These are phyloP conservation scores for Pachycephus smyrnensis DNA, from an alignment of 2,888 invertebrate genomes.

Conservation along the genomic window DNA sequence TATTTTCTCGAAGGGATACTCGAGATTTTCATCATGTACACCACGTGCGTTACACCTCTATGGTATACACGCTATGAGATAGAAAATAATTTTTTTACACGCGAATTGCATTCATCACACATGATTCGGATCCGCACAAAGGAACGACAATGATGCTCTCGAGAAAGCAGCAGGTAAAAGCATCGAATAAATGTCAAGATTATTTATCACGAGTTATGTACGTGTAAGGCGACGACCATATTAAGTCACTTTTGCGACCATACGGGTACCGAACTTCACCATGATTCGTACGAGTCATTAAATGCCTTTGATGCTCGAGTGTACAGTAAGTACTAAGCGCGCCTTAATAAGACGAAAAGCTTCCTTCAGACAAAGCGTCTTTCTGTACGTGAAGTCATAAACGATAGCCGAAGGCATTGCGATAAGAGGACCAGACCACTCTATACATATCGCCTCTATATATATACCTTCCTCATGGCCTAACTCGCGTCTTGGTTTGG, in stretches of 20 bases:
- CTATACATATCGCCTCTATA: neutral
- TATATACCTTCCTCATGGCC: neutral
- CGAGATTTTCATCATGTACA: slow-evolving; percentile 31
- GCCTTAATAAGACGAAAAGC: slow-evolving; percentile 2
- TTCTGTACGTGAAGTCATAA: neutral
- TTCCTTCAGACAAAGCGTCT: slow-evolving; percentile 1
- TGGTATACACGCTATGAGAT: neutral
- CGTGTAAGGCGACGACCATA: neutral
- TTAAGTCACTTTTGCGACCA: neutral
- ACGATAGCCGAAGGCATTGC: slow-evolving; percentile 3
- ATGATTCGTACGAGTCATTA: neutral
- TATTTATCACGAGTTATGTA: neutral
- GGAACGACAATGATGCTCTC: slow-evolving; percentile 1
- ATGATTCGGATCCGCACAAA: neutral
- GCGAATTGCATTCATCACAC: neutral
- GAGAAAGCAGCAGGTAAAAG: slow-evolving; percentile 1
- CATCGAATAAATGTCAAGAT: slow-evolving; percentile 7
- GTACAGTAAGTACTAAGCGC: neutral
- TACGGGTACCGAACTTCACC: neutral
- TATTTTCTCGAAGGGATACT: slow-evolving; percentile 56
- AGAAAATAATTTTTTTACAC: neutral
- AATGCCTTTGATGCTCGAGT: neutral
- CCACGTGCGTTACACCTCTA: slow-evolving; percentile 12
- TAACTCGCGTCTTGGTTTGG: neutral
- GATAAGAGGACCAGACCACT: slow-evolving; percentile 1